Evolutionary conservation across 2,888 invertebrate species (phyloP).

Genomic region (Muscina levida): DNA sequence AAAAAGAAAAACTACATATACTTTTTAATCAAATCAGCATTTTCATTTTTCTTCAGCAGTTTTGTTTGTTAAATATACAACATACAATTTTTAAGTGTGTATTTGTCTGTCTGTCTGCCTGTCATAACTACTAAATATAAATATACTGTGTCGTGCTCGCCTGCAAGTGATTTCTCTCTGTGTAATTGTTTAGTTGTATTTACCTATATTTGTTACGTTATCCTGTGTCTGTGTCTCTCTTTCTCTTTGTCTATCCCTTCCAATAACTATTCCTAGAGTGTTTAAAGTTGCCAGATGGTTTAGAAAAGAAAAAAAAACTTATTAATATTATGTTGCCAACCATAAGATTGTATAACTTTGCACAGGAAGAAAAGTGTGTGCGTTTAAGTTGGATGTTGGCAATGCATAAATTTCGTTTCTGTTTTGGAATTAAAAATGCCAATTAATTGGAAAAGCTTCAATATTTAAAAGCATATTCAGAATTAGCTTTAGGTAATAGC

Average conservation of each 20-base stretch:
- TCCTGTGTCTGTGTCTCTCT: not conserved
- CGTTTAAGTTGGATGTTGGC: no score
- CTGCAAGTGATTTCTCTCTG: slow-evolving; percentile 31
- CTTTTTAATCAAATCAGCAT: slow-evolving; percentile 60
- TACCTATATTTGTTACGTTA: not conserved
- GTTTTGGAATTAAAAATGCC: no score
- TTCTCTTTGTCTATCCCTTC: not conserved
- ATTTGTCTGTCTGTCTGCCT: slow-evolving; percentile 22
- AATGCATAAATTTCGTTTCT: no score
- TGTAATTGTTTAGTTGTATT: slow-evolving; percentile 13
- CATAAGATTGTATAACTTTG: not conserved
- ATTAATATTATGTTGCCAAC: no score
- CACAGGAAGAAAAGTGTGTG: no score
- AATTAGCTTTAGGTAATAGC: no score
- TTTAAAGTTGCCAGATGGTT: not conserved
- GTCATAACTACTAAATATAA: slow-evolving; percentile 44
- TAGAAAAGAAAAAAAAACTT: no score
- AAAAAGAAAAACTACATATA: slow-evolving; percentile 52
- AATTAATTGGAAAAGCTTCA: no score
- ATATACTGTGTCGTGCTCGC: slow-evolving; percentile 53
- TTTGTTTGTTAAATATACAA: slow-evolving; percentile 33
- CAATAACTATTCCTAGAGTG: not conserved
- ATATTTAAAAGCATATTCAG: no score
- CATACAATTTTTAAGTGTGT: slow-evolving; percentile 31
- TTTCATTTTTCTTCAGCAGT: slow-evolving; percentile 55